Evolutionary conservation across 2,888 invertebrate genomes (phyloP).

Genomic region (Gryllus longicercus): DNA sequence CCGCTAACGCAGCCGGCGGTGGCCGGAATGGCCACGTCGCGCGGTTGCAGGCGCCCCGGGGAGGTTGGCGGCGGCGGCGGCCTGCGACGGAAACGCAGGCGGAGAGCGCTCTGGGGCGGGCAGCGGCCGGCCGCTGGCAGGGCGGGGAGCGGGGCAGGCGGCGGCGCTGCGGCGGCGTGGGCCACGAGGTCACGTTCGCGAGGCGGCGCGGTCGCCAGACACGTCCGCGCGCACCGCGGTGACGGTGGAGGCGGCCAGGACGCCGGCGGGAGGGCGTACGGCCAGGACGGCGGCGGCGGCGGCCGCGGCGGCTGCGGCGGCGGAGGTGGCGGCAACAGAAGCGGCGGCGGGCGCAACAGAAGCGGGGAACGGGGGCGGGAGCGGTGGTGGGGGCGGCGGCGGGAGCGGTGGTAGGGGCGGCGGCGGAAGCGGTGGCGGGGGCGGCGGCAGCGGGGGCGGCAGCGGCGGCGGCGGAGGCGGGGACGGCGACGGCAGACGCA

Average conservation of each 20-base stretch:
- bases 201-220: background rate
- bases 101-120: too few species aligned
- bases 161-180: background rate
- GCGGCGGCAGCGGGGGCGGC: background rate
- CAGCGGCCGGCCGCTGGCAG: too few species aligned
- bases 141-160: too few species aligned
- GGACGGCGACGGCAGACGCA: background rate
- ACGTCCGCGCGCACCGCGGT: background rate
- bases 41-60: too few species aligned
- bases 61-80: too few species aligned
- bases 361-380: background rate
- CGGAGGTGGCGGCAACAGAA: background rate
- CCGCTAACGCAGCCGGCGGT: too few species aligned
- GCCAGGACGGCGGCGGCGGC: background rate
- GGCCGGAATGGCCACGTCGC: too few species aligned
- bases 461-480: constrained; percentile 25
- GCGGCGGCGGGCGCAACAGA: background rate
- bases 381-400: background rate
- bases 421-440: background rate
- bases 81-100: too few species aligned
- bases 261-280: background rate
- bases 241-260: constrained; percentile 19
- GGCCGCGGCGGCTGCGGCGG: background rate
- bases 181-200: background rate
- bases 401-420: background rate